Evolutionary conservation across 2,888 invertebrate species (phyloP).

Genomic region (Orchesella flavescens): DNA sequence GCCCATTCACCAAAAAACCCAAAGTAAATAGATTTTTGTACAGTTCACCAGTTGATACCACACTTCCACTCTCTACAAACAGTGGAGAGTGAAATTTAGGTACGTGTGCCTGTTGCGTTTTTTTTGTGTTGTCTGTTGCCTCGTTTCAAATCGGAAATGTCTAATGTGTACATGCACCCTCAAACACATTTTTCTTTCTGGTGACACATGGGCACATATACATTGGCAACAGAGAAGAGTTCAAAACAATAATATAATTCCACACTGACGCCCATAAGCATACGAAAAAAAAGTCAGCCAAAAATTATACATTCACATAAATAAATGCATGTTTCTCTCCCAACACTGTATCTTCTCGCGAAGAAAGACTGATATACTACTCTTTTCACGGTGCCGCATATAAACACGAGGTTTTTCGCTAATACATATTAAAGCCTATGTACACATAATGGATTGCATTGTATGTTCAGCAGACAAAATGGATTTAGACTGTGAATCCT

Average conservation of each 20-base stretch:
- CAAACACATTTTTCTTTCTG: conserved; percentile 34
- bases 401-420: background rate
- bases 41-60: background rate
- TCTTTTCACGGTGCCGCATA: background rate
- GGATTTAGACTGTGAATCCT: background rate
- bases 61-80: conserved; percentile 10
- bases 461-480: background rate
- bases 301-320: background rate
- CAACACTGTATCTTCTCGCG: background rate
- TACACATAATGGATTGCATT: background rate
- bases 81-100: too few relatives aligned
- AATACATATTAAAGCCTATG: background rate
- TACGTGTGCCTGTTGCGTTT: too few relatives aligned
- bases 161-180: conserved; percentile 18
- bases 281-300: background rate
- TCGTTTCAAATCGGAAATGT: conserved; percentile 8
- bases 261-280: conserved; percentile 26
- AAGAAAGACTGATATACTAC: background rate
- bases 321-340: background rate
- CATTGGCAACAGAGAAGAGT: background rate
- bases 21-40: background rate
- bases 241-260: conserved; percentile 25
- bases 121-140: too few relatives aligned
- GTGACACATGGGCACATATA: conserved; percentile 29
- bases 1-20: conserved; percentile 14